These are phyloP conservation scores for Aquatica leii DNA, from an alignment of 2,888 invertebrate species.

Conservation along the genomic window DNA sequence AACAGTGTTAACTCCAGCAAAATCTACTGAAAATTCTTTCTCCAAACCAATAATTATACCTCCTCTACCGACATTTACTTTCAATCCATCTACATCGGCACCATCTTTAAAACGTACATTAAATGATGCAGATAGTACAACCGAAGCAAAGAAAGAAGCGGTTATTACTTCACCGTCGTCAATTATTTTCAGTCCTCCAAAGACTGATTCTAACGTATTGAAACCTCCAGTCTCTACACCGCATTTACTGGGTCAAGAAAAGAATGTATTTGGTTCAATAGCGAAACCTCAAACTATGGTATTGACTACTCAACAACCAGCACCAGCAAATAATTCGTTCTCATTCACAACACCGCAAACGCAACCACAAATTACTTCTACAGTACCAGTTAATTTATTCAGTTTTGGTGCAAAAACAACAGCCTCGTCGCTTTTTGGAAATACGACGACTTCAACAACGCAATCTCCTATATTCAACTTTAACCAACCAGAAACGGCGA, in stretches of 20 bases:
- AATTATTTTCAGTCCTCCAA: slow-evolving; percentile 14
- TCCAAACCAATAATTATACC: not conserved
- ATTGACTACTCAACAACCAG: not conserved
- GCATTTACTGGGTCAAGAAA: not conserved
- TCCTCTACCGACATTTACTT: not conserved
- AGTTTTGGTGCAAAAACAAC: slow-evolving; percentile 28
- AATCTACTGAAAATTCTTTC: not conserved
- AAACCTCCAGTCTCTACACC: not conserved
- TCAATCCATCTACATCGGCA: not conserved
- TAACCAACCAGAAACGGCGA: slow-evolving; percentile 8
- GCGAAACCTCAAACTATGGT: not conserved
- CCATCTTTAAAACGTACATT: slow-evolving; percentile 6
- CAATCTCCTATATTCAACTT: slow-evolving; percentile 41
- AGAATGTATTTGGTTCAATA: not conserved
- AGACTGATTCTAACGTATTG: not conserved
- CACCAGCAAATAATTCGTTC: slow-evolving; percentile 10
- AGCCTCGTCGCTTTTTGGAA: slow-evolving; percentile 38
- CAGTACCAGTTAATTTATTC: slow-evolving; percentile 18
- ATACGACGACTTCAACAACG: slow-evolving; percentile 27
- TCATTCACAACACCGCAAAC: slow-evolving; percentile 19
- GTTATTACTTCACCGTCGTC: not conserved
- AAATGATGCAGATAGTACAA: not conserved
- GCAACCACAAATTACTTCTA: slow-evolving; percentile 29
- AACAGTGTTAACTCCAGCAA: slow-evolving; percentile 25
- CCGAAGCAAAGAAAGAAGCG: not conserved